Base-by-base conservation (phyloP, 1,140 invertebrate species). In the Drosophila rufa region DNA sequence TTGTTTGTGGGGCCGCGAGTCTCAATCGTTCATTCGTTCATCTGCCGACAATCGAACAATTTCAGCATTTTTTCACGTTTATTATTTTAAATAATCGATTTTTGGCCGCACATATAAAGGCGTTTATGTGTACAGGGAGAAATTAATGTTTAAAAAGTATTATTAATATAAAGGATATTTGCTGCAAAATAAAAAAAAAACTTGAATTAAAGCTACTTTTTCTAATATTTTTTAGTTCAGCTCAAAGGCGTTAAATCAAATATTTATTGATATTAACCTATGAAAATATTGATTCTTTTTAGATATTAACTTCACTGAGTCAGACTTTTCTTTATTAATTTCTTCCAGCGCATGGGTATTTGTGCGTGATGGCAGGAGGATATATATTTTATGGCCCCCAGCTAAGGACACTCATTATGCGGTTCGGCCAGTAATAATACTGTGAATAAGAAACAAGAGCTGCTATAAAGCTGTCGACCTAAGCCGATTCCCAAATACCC, bases 21-120 rank as follows among this genome's bases (percentile, higher is more conserved):
- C 67, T 57, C 58, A 46, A 43, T 74, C 69, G 22, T 75, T 56
- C 48, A 65, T 75, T 74, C 69, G 22, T 75, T 56, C 48, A 65
- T 75, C 58, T 75, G 50, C 50, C 22, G 61, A 38, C 60, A 70
- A 70, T 66, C 48, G 53, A 75, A 66, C 59, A 75, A 74, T 64
- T 75, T 58, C 38, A 11, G 51, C 43, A 65, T 75, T 75, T 74
- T 75, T 76, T 46, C 71, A 75, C 60, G 30, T 66, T 76, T 66
- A 75, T 76, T 75, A 76, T 76, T 76, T 76, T 76, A 76, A 75
- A 75, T 75, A 76, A 76, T 76, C 60, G 74, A 76, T 76, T 76
- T 76, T 75, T 19, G 40, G 38, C 19, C 74, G 57, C 27, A 57
- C 53, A 65, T 25, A 62, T 73, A 42, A 25, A 38, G 14, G 62